Evolutionary conservation across 2,888 invertebrate genomes (phyloP).

Genomic region (Timema podura): DNA sequence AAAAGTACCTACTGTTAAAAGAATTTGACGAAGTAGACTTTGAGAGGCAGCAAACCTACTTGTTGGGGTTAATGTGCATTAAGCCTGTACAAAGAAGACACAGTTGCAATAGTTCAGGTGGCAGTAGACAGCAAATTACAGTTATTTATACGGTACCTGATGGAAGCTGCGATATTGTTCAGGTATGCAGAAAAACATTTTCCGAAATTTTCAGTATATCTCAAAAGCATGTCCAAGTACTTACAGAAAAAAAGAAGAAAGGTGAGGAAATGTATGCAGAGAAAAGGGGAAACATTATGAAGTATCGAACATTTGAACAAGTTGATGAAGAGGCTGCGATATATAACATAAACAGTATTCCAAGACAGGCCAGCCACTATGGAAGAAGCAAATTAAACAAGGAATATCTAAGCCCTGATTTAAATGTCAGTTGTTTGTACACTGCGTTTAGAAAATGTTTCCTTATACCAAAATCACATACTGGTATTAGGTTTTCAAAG

Average conservation of each 20-base stretch:
- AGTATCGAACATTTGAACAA: background rate
- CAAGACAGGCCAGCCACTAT: background rate
- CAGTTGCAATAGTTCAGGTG: slow-evolving; percentile 15
- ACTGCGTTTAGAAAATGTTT: background rate
- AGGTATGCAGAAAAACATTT: slow-evolving; percentile 33
- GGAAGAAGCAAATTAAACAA: background rate
- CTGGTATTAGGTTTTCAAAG: background rate
- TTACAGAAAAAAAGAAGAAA: background rate
- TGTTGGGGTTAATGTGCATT: background rate
- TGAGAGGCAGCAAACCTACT: background rate
- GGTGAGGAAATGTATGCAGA: background rate
- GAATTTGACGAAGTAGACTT: background rate
- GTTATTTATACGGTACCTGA: slow-evolving; percentile 32
- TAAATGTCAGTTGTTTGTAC: background rate
- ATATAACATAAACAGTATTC: background rate
- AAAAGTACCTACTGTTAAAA: background rate
- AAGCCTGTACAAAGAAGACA: background rate
- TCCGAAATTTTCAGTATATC: slow-evolving; percentile 29
- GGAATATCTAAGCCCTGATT: background rate
- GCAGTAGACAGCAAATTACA: slow-evolving; percentile 30
- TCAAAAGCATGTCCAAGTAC: background rate
- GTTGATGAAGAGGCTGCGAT: background rate
- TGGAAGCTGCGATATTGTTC: slow-evolving; percentile 29
- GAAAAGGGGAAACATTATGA: background rate
- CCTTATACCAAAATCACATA: background rate